Conservation (phyloP, 2,888 invertebrate genomes). For the Drosophila birchii region DNA sequence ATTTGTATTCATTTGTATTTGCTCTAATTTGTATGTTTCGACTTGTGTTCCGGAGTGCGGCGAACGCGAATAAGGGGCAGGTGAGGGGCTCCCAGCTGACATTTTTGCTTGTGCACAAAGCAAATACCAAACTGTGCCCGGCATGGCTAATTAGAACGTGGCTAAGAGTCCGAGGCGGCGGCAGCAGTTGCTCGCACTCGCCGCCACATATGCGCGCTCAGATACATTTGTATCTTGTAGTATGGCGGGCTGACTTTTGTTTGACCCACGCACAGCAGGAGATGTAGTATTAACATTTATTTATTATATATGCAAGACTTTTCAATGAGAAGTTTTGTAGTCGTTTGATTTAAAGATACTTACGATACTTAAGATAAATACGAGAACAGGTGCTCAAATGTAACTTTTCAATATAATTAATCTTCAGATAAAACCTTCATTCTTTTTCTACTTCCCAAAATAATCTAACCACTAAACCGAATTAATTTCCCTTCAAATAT, state of each 20-base stretch:
- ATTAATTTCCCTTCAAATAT: background rate
- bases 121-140: slow-evolving; percentile 75
- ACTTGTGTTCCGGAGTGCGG: slow-evolving; percentile 16
- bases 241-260: slow-evolving; percentile 29
- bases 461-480: background rate
- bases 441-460: background rate
- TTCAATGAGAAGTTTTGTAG: no score
- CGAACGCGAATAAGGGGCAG: background rate
- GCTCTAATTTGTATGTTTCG: slow-evolving; percentile 76
- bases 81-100: slow-evolving; percentile 62
- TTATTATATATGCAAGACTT: no score
- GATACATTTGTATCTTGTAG: slow-evolving; percentile 40
- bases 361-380: no score
- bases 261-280: slow-evolving; percentile 61
- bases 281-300: no score
- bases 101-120: slow-evolving; percentile 75
- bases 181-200: slow-evolving; percentile 30
- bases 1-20: slow-evolving; percentile 68
- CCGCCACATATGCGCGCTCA: slow-evolving; percentile 15
- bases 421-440: background rate
- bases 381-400: no score
- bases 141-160: slow-evolving; percentile 75
- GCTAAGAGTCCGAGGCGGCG: slow-evolving; percentile 43
- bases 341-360: no score
- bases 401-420: background rate